These are phyloP conservation scores for Bos indicus DNA, from an alignment of 2,113 vertebrate species.

Conservation along the genomic window DNA sequence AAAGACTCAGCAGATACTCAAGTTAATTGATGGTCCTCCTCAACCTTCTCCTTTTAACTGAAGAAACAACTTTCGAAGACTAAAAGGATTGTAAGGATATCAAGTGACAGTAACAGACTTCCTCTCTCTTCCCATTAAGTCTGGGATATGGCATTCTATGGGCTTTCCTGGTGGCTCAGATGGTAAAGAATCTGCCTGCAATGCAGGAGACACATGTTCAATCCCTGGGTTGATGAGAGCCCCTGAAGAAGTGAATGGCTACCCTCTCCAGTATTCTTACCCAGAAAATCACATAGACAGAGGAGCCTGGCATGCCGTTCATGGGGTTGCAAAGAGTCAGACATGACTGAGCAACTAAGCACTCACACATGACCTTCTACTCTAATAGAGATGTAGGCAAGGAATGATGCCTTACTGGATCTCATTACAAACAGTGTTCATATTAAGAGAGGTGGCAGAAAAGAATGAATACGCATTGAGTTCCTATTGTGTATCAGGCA, in stretches of 20 bases:
- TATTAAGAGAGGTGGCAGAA: background rate
- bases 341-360: background rate
- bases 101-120: background rate
- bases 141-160: background rate
- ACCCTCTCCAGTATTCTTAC: background rate
- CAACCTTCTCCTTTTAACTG: background rate
- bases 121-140: background rate
- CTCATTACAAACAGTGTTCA: background rate
- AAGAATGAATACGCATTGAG: background rate
- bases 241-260: background rate
- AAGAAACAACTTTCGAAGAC: background rate
- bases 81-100: background rate
- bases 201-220: background rate
- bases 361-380: background rate
- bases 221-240: background rate
- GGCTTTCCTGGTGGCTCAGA: background rate
- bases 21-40: background rate
- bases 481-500: background rate
- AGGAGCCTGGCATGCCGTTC: background rate
- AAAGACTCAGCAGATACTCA: background rate
- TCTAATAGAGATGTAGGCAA: background rate
- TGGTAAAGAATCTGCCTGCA: background rate
- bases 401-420: background rate
- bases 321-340: background rate
- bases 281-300: background rate